Base-by-base conservation (phyloP, 2,888 invertebrate genomes). In the Salticus scenicus region DNA sequence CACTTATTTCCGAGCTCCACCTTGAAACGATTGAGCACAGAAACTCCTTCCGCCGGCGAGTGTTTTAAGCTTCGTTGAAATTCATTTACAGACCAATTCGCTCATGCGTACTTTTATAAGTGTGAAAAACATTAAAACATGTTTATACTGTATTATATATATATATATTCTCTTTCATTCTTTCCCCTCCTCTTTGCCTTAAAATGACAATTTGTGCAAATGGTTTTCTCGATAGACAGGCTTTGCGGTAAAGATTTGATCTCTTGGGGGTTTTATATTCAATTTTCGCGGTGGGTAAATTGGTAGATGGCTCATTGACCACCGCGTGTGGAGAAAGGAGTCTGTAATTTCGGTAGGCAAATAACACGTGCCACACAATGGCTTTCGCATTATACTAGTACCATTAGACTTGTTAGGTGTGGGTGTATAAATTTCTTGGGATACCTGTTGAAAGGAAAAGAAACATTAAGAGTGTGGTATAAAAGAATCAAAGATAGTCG, bases 61-160 rank as follows among this genome's bases (percentile, higher is more conserved):
- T 79, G 79, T 79, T 72, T 72, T 79, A 78, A 71, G 33, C 72
- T 79, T 79, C 67, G 79, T 72, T 72, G 72, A 28, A 72, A 79
- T 72, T 79, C 79, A 79, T 72, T 66, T 72, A 33, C 72, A 66
- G 72, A 72, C n/a, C 79, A 79, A 72, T 79, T 33, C 79, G 64
- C 72, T 79, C 72, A 79, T 72, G 79, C 79, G 79, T 79, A 72
- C 79, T 20, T 66, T 66, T 33, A 66, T 64, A 47, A 79, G 72
- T 79, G 71, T 51, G 71, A 78, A 78, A 63, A 37, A 66, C n/a
- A n/a, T n/a, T n/a, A n/a, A n/a, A n/a, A n/a, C n/a, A n/a, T n/a
- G n/a, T n/a, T n/a, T n/a, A n/a, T n/a, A n/a, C n/a, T n/a, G n/a
- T n/a, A n/a, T n/a, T n/a, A n/a, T n/a, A n/a, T n/a, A n/a, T n/a